Base-by-base conservation (phyloP, 2,113 vertebrate species). In the Macrotus californicus region DNA sequence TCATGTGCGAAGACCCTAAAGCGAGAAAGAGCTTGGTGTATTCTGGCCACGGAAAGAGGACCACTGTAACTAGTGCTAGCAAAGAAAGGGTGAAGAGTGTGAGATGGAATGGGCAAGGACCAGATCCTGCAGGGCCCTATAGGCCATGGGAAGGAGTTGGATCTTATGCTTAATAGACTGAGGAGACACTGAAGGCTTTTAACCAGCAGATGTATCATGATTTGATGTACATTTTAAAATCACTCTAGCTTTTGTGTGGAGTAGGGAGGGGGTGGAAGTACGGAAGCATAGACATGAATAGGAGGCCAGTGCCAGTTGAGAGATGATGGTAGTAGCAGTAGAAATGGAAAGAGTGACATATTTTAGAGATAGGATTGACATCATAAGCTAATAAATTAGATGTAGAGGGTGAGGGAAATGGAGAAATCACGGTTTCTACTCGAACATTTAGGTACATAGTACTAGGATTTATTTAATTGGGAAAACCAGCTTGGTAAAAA, bases 141-240 rank as follows among this genome's bases (percentile, higher is more conserved):
- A 72, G 41, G n/a, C 24, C 75, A 31, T 31, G 22, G 22, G n/a
- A n/a, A 82, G 46, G 61, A 81, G 18, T 70, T 82, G 29, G 29
- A 31, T 75, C 50, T 59, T 59, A 72, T 89, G 89, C 66, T 91
- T 66, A 80, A 80, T 43, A 91, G 22, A 88, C 48, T 64, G 56
- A 56, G 36, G 92, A 95, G n/a, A 13, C 12, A 87, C 29, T n/a
- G 70, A 80, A 69, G n/a, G 34, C 39, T 97, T 97, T 86, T 93
- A 93, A 90, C 14, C 21, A 75, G 76, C 7, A 34, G 29, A 50
- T 13, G n/a, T 50, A 24, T 19, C 56, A 80, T 76, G 79, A 77
- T 93, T 81, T 91, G 41, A 85, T 86, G 4, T 48, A 52, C n/a
- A 31, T 86, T 36, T 93, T 89, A 19, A 91, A 96, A 93, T 13